Evolutionary conservation across 1,140 invertebrate species (phyloP).

Genomic region (Cecropterus lyciades): DNA sequence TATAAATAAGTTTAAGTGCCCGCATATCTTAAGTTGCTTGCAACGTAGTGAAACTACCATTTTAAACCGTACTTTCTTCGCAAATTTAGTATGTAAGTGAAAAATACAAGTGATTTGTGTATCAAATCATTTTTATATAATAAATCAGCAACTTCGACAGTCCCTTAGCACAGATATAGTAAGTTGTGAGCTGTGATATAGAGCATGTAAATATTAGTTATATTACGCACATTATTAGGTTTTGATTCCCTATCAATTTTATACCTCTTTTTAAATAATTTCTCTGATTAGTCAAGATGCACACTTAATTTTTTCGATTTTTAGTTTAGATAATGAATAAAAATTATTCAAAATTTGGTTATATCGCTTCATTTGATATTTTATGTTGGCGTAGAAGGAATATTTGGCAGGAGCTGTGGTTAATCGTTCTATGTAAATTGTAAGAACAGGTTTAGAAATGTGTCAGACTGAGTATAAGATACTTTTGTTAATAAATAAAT

Average conservation of each 20-base stretch:
- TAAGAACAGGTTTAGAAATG: conserved; percentile 63
- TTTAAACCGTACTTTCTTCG: not conserved
- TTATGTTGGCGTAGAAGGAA: conserved; percentile 3
- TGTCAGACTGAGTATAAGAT: conserved; percentile 78
- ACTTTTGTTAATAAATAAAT: conserved; percentile 75
- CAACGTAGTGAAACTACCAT: conserved; percentile 31
- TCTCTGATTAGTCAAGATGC: conserved; percentile 19
- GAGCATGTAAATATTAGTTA: conserved; percentile 75
- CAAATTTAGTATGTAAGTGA: conserved; percentile 4
- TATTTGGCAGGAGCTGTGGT: conserved; percentile 29
- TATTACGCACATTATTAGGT: conserved; percentile 39
- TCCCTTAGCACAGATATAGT: conserved; percentile 60
- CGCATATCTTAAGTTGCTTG: conserved; percentile 24
- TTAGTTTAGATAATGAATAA: not conserved
- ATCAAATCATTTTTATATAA: conserved; percentile 12
- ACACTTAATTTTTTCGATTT: conserved; percentile 15
- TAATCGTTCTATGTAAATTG: conserved; percentile 58
- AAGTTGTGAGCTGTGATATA: conserved; percentile 79
- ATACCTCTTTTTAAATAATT: conserved; percentile 7
- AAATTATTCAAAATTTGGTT: conserved; percentile 12
- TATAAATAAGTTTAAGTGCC: conserved; percentile 16
- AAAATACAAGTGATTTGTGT: conserved; percentile 14
- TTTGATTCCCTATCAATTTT: conserved; percentile 26
- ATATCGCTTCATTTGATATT: conserved; percentile 1
- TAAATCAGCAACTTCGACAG: conserved; percentile 37